Base-by-base conservation (phyloP, 92 coral and sea anemone species). In the Siderastrea siderea region DNA sequence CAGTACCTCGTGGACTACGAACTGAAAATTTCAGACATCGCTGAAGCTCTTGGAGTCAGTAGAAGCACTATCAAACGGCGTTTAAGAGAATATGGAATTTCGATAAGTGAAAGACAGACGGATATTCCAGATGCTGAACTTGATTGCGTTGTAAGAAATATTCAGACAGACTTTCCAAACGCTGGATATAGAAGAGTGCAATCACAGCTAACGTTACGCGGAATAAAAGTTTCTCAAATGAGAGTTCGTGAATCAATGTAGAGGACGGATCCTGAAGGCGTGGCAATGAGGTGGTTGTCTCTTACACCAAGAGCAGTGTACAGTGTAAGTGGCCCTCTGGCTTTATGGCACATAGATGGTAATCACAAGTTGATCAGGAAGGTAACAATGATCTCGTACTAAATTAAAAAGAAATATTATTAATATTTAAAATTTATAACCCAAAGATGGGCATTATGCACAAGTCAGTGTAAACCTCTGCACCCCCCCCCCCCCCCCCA, bases 1-100 rank as follows among this genome's bases (percentile, higher is more conserved):
- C 81, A 81, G 68, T 93, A 93, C 87, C 51, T 90, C 47, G 86
- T 86, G 4, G 86, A 90, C n/a, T 87, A 86, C 79, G 91, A 93
- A 47, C 68, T 93, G 1, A 49, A 75, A 26, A 75, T 87, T 17
- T 68, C 75, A 10, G 87, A 90, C 48, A 93, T 90, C 55, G 86
- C 96, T 68, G 51, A 68, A 15, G 88, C 90, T n/a, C 89, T 84
- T 15, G 95, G 90, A 72, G 90, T 89, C 12, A 68, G 80, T 17
- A 49, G 64, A 79, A 88, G 95, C 89, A 92, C 92, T 68, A 60
- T 92, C 45, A 88, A 92, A 63, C 88, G 90, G 82, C 83, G 90
- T 55, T 78, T 84, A 44, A 69, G 90, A 50, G 90, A 92, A 65
- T 74, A 92, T 46, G 93, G 86, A 43, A 89, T 92, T 47, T 79